phyloP scores from a whole-genome alignment of 1,140 invertebrate species.

The Cotesia chilonis region DNA sequence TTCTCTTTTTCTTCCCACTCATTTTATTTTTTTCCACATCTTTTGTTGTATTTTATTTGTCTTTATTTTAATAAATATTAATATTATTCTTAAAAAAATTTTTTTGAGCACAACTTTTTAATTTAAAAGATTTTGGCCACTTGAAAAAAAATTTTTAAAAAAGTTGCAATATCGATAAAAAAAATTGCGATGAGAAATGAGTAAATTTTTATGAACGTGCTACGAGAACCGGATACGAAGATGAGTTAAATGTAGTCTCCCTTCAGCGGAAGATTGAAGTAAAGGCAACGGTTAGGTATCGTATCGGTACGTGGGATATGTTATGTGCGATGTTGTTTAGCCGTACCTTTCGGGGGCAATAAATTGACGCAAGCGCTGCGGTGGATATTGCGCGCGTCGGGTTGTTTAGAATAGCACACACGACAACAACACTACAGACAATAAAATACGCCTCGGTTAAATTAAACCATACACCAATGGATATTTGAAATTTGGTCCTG shows the following conservation, averaged over 20 bases:
- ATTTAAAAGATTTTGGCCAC: too few species aligned
- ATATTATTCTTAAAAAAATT: not conserved
- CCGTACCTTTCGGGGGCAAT: not conserved
- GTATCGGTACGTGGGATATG: too few species aligned
- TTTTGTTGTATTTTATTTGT: not conserved
- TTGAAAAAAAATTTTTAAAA: too few species aligned
- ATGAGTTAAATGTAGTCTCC: too few species aligned
- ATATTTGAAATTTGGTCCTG: conserved; percentile 26
- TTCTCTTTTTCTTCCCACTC: not conserved
- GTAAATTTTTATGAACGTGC: too few species aligned
- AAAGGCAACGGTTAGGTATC: too few species aligned
- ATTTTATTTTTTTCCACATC: conserved; percentile 11
- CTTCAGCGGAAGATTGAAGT: too few species aligned
- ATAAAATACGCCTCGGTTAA: conserved; percentile 1
- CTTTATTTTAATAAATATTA: not conserved
- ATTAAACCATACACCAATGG: conserved; percentile 14
- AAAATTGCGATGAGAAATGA: too few species aligned
- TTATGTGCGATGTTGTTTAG: too few species aligned
- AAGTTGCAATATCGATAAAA: too few species aligned
- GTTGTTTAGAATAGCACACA: conserved; percentile 47
- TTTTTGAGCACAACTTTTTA: too few species aligned
- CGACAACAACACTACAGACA: not conserved
- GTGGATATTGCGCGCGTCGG: conserved; percentile 47
- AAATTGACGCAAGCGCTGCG: conserved; percentile 24
- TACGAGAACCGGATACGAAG: too few species aligned